These are phyloP conservation scores for Rutpela maculata DNA, from an alignment of 2,888 invertebrate species.

Conservation along the genomic window DNA sequence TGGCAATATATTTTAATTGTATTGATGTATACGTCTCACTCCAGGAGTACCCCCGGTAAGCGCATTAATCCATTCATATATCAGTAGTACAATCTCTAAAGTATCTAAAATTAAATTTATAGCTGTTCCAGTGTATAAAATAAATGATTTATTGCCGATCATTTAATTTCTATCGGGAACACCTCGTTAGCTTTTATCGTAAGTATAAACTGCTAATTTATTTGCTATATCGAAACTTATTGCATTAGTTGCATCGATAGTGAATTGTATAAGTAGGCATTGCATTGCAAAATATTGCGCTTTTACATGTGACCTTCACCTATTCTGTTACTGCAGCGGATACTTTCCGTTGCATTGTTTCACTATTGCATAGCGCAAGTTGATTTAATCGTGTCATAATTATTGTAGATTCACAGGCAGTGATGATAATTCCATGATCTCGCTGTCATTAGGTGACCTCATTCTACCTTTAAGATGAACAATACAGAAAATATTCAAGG, in stretches of 20 bases:
- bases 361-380: conserved; percentile 34
- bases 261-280: conserved; percentile 31
- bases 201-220: conserved; percentile 5
- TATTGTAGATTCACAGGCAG: conserved; percentile 36
- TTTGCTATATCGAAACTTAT: conserved; percentile 10
- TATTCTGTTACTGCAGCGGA: conserved; percentile 48
- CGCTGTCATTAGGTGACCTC: conserved; percentile 36
- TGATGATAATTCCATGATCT: conserved; percentile 37
- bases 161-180: conserved; percentile 1
- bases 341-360: conserved; percentile 50
- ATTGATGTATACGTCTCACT: neutral
- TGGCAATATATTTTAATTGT: neutral
- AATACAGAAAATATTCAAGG: conserved; percentile 31
- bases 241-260: conserved; percentile 41
- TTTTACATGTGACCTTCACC: conserved; percentile 53
- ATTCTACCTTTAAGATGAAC: conserved; percentile 31
- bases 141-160: conserved; percentile 8
- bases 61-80: neutral
- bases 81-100: neutral
- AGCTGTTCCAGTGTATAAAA: neutral
- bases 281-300: conserved; percentile 40
- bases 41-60: neutral
- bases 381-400: conserved; percentile 42
- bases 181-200: conserved; percentile 1
- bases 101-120: conserved; percentile 3